Conservation (phyloP, 2,113 vertebrate species). For the Carassius auratus region DNA sequence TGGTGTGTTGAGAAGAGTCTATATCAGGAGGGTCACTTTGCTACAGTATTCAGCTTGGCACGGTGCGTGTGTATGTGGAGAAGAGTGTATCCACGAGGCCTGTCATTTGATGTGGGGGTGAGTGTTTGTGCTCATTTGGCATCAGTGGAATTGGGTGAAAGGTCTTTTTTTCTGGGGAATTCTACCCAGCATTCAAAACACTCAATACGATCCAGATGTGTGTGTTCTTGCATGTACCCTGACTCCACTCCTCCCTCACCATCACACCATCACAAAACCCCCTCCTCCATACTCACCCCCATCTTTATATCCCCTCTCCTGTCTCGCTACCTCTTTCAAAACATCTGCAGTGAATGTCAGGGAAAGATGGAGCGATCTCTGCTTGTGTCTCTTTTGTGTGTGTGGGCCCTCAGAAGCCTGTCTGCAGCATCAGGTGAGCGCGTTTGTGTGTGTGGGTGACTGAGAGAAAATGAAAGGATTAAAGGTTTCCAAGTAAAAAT, state of each 20-base stretch:
- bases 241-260: conserved; percentile 47
- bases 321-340: conserved; percentile 61
- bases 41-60: conserved; percentile 7
- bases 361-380: conserved; percentile 69
- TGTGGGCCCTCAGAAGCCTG: conserved; percentile 69
- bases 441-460: conserved; percentile 6
- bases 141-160: conserved; percentile 78
- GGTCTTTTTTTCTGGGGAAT: conserved; percentile 70
- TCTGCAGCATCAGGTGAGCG: conserved; percentile 69
- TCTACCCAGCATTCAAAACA: conserved; percentile 65
- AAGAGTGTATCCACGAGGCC: conserved; percentile 28
- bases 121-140: conserved; percentile 53
- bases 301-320: conserved; percentile 44
- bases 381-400: conserved; percentile 68
- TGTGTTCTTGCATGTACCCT: conserved; percentile 58
- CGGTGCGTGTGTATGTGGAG: conserved; percentile 6
- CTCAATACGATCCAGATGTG: conserved; percentile 76
- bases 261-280: conserved; percentile 35
- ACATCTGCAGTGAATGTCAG: conserved; percentile 53
- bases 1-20: not conserved
- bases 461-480: not conserved
- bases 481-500: not conserved
- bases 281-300: conserved; percentile 33
- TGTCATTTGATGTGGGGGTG: conserved; percentile 16
- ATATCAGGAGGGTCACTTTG: not conserved